Evolutionary conservation across 2,797 vertebrate genomes (phyloP), one percentile per base, ranked within the genome.

Genomic region (Sebastes vulpes): DNA sequence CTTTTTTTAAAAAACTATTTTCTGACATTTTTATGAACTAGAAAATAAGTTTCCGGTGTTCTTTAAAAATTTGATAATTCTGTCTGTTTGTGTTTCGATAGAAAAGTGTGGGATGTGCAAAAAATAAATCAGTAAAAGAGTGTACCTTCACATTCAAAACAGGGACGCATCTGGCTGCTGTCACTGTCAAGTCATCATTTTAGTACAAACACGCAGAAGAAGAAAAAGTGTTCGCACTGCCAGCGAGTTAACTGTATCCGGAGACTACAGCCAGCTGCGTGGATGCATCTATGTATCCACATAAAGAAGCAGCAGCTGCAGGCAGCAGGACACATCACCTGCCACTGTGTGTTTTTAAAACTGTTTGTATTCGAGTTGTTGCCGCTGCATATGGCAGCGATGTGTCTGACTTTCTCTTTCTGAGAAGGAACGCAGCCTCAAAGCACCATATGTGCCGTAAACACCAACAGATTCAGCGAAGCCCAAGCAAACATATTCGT

Each of bases 401-500:
- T 3, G 56, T 66, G 42, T 83, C 50, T 53, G 32, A 63, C 60
- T 72, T 65, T 75, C 67, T 79, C 28, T 67, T 72, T 75, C n/a
- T 58, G 21, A 70, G 65, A 69, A 48, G 61, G 58, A 67, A 61
- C 87, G 83, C 68, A 32, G 46, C 69, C 77, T 77, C 58, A 54
- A 35, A 85, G 73, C 79, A 60, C 76, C 71, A 21, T 77, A 52
- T 83, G 77, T 89, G 80, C 74, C 57, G 11, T 72, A 82, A 77
- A 89, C 85, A 81, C 81, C 79, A 82, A 85, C 89, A 75, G 76
- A 83, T 74, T 72, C 71, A 46, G 38, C 4, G 35, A 86, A 81
- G 59, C 79, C 79, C 72, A 68, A 82, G 61, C 76, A 72, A 81
- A 74, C 63, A 65, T 82, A 72, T 75, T 86, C 10, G 4, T 73